Conservation (phyloP, 2,113 vertebrate species). For the Rhea pennata region DNA sequence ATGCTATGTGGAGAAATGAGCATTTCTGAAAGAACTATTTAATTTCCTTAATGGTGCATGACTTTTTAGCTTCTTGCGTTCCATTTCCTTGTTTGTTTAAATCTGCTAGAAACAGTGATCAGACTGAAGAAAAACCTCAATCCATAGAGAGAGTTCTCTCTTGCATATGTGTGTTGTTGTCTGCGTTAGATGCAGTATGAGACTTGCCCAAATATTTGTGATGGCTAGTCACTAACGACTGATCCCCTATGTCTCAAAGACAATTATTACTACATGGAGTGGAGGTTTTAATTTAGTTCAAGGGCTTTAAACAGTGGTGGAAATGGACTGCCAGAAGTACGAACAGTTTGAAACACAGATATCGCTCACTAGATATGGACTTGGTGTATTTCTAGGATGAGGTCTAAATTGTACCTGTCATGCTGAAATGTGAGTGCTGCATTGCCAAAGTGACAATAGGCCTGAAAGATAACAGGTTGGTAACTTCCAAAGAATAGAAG, state of each 20-base stretch:
- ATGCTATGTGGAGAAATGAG: not conserved
- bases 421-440: not conserved
- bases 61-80: not conserved
- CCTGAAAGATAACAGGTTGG: not conserved
- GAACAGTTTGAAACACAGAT: not conserved
- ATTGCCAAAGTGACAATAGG: not conserved
- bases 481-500: not conserved
- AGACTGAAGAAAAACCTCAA: not conserved
- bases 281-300: not conserved
- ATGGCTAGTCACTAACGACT: not conserved
- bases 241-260: not conserved
- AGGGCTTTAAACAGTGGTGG: not conserved
- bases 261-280: not conserved
- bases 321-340: rapidly evolving
- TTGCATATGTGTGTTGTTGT: not conserved
- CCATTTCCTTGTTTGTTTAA: slow-evolving; percentile 5
- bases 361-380: not conserved
- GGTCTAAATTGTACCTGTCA: not conserved
- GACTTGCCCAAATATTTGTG: not conserved
- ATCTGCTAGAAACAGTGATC: not conserved
- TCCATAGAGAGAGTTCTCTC: not conserved
- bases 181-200: not conserved
- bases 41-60: not conserved
- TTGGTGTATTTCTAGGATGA: not conserved
- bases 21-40: slow-evolving; percentile 14